A percentile compares a stretch with the other conserved stretches of the same genome.
These are phyloP conservation scores for Drosophila cardini DNA, from an alignment of 1,140 invertebrate species.

Conservation along the genomic window DNA sequence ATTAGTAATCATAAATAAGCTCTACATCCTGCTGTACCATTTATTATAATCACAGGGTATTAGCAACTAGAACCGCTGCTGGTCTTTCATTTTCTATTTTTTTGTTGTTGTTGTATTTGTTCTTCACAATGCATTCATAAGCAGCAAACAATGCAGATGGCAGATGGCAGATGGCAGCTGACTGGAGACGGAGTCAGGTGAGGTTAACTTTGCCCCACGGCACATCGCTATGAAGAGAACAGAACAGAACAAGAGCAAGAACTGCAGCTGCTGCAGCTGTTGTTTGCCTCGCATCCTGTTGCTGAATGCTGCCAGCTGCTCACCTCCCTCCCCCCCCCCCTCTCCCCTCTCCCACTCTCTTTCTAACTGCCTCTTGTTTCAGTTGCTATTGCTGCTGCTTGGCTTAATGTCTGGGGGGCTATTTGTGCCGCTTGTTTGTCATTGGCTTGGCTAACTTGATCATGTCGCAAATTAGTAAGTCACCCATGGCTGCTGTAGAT, in stretches of 20 bases:
- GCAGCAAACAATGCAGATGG: constrained; percentile 30
- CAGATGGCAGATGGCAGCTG: not conserved
- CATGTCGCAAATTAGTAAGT: constrained; percentile 82
- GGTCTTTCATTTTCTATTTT: not conserved
- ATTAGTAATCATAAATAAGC: not conserved
- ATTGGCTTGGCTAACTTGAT: constrained; percentile 73
- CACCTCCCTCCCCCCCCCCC: no score
- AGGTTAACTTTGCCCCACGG: constrained; percentile 32
- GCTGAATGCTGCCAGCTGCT: not conserved
- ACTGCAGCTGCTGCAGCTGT: constrained; percentile 1
- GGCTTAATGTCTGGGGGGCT: constrained; percentile 18
- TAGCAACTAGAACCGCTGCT: constrained; percentile 19
- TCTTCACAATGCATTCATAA: constrained; percentile 48
- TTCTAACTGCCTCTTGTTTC: no score
- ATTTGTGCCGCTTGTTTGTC: constrained; percentile 42
- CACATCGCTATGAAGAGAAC: constrained; percentile 9
- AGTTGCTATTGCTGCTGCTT: constrained; percentile 9
- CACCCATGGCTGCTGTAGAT: constrained; percentile 39
- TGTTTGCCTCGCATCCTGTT: constrained; percentile 1
- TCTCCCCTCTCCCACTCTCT: no score
- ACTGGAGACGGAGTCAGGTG: constrained; percentile 21
- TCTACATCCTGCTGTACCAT: not conserved
- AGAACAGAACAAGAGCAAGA: no score
- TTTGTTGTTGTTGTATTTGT: no score
- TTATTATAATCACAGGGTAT: constrained; percentile 16